Evolutionary conservation across 1,140 invertebrate species (phyloP), one percentile per base, ranked within the genome.

Genomic region (Magallana gigas): DNA sequence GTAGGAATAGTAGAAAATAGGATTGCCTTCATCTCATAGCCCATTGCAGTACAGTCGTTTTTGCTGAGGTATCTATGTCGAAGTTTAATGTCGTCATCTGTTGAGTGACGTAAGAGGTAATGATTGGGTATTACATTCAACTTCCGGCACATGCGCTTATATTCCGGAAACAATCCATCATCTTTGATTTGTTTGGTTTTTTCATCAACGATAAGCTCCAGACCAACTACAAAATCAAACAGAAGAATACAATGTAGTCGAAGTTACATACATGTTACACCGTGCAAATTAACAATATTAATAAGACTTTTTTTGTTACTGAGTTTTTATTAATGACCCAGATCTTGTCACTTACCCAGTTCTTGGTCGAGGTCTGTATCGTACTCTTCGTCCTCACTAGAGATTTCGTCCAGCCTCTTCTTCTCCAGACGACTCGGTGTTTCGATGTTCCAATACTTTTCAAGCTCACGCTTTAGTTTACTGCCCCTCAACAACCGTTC

Each of bases 351-450:
- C 8, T 59, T 85, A 87, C 88, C 87, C 16, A 86, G n/a, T 8
- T 87, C 84, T 83, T 85, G 68, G 57, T 90, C 89, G 8, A 90
- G 59, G 64, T 90, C 89, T 64, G 89, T 90, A 57, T 90, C 89
- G 62, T 88, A 88, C 6, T 85, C 87, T 11, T 88, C 88, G 58
- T 90, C 89, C 23, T 90, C 87, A 57, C 88, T 89, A 14, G 48
- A 56, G 1, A 76, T 68, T 83, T 87, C 86, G 14, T 85, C 76
- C 82, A 64, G 23, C 57, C 58, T 62, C 58, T 80, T 81, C 58
- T 87, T 83, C 56, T 68, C 83, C 7, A 89, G 59, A 60, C 86
- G 62, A 48, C 58, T 83, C 16, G 86, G 83, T 11, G 88, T 84
- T 48, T 89, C 85, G 9, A 89, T 83, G 56, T 87, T 48, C 60